Evolutionary conservation across 2,113 vertebrate species (phyloP).

Genomic region (Laticauda colubrina): DNA sequence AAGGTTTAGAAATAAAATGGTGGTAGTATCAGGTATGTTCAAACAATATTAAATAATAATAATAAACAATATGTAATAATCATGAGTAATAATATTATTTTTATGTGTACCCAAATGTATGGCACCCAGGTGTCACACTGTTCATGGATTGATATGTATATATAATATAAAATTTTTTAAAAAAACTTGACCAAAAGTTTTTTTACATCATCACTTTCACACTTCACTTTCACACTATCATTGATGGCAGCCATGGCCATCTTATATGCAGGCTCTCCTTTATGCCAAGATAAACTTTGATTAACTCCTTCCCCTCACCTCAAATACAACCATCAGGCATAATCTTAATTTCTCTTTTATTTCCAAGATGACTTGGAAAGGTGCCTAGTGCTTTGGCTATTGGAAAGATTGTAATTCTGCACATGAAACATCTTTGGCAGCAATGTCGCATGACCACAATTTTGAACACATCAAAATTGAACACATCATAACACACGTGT

Average conservation of each 20-base stretch:
- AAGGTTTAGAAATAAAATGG: no score
- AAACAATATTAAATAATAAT: no score
- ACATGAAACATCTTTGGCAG: background rate
- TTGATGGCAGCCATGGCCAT: background rate
- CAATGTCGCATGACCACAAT: background rate
- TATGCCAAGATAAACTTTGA: background rate
- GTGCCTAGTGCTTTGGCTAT: background rate
- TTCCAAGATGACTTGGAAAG: background rate
- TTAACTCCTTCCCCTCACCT: background rate
- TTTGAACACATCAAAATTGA: background rate
- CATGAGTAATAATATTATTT: no score
- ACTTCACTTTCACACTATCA: background rate
- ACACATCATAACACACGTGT: no score
- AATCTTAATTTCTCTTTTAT: background rate
- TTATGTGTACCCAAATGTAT: no score
- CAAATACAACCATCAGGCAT: background rate
- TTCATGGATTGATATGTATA: no score
- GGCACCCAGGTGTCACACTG: no score
- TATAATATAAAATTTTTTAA: no score
- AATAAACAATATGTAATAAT: no score
- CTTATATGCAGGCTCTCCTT: background rate
- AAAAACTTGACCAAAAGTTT: no score
- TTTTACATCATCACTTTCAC: background rate
- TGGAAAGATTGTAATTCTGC: background rate
- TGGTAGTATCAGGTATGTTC: no score